Evolutionary conservation across 2,888 invertebrate genomes (phyloP), one percentile per base, ranked within the genome.

Genomic region (Platynereis dumerilii): DNA sequence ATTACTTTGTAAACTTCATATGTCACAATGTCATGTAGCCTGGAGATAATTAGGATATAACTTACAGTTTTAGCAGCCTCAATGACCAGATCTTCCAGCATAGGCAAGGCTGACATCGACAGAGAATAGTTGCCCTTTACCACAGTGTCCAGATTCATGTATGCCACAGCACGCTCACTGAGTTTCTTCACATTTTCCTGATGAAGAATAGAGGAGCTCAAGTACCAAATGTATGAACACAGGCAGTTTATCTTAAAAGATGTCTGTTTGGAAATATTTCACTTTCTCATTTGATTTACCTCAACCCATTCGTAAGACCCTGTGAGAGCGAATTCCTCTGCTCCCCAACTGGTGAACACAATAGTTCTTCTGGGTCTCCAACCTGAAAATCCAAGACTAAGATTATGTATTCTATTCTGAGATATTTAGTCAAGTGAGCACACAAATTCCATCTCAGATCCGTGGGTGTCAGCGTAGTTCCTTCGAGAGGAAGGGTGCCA

Each of bases 261-360:
- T 5, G 7, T 7, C 34, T 34, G 34, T 34, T 12, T 34, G 34
- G 5, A 5, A 34, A 34, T 7, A 7, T 34, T 34, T 5, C 34
- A 34, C 5, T 34, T 34, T 34, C 34, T 48, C 48, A 20, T 20
- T 3, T 27, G 24, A n/a, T 70, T 69, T 45, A 72, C 70, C 74
- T 86, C 83, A 2, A 84, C 78, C 74, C 82, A 86, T 69, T 86
- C 86, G 0, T 77, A 78, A 12, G 86, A 84, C 1, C 86, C 85
- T 53, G 85, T 76, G 26, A 85, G 70, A 2, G 80, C 82, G 64
- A 76, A 80, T 68, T 86, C 85, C 67, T 85, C 85, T 5, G 83
- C 83, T 56, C 84, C 85, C 85, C 85, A 86, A 29, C 80, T 79
- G 65, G 80, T 76, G 71, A 84, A 84, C 57, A 84, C 75, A 29